Evolutionary conservation across 2,888 invertebrate species (phyloP), one percentile per base, ranked within the genome.

Genomic region (Sesamia inferens): DNA sequence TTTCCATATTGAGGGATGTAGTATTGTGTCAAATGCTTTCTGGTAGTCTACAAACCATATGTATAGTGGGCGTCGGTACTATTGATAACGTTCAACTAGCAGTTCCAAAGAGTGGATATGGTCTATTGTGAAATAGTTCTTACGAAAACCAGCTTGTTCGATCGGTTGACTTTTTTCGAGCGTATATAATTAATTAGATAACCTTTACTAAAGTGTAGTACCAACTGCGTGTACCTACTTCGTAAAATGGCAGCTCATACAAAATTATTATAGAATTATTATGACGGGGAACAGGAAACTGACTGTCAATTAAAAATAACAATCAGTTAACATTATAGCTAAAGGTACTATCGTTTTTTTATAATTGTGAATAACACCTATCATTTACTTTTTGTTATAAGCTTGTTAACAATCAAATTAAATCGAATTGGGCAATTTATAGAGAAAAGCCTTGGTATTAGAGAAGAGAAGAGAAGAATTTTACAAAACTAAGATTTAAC

Each of bases 341-440:
- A 13, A 39, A 3, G 10, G 7, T 55, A n/a, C n/a, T n/a, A 31
- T 31, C 31, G 31, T 31, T 31, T 31, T 77, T 59, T 55, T 48
- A 24, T 24, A 1, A 13, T 58, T 68, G 42, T 44, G n/a, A 62
- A 51, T 31, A 66, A 66, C n/a, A 81, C 57, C 68, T 63, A 68
- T 48, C 8, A 77, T 77, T n/a, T n/a, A 39, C 31, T 62, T 31
- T 51, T 44, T 58, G 22, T 62, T 51, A 51, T 19, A 48, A 69
- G 55, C 42, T 77, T 47, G 47, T 51, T 67, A 42, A 0, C 19
- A 19, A 31, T 44, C 2, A 39, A 47, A 61, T 58, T 42, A 13
- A 55, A 24, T 14, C 14, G 1, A 63, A 59, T 78, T 63, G 42
- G 19, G 19, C 31, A 24, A 47, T 10, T 11, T 48, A n/a, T 19